Base-by-base conservation (phyloP, 2,797 vertebrate genomes). In the Poecilia velifera region DNA sequence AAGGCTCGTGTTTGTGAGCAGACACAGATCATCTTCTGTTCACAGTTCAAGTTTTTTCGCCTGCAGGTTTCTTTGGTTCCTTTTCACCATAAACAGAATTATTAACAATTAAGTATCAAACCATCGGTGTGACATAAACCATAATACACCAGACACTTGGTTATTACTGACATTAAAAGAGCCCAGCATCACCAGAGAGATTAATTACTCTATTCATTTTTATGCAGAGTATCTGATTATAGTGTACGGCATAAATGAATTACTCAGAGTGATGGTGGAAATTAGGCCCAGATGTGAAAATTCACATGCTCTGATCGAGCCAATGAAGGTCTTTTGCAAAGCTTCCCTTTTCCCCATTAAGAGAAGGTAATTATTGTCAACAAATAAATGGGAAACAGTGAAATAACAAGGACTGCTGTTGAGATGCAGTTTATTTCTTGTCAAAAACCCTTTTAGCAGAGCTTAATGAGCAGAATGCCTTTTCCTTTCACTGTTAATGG, bases 341-440 rank as follows among this genome's bases (percentile, higher is more conserved):
- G 4, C 41, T 36, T 36, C 6, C 7, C 31, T 28, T 55, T 68
- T 18, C 22, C 10, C 66, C 49, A 84, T 82, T 74, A 84, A 81
- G 72, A 8, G 74, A 34, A 10, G 0, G 47, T 73, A 74, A 3
- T 70, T 57, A 73, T 59, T 79, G 68, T 71, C 5, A 9, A 72
- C 73, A 70, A 82, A 79, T 89, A 70, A 86, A 82, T 22, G 66
- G 53, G 25, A 25, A 14, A 72, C 74, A 25, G 66, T 43, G 66
- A 82, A 83, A 80, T 79, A 55, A 81, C 39, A 78, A 59, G 20
- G 39, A 45, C 53, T n/a, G 72, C 70, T 31, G 59, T 76, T 45
- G 20, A 70, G n/a, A 70, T 47, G 25, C 78, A 62, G 79, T 84
- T 88, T 76, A 75, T 77, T 83, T 83, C 59, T 77, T 81, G 22